These are phyloP conservation scores for Eremophila alpestris DNA, from an alignment of 2,797 vertebrate genomes.

Conservation along the genomic window DNA sequence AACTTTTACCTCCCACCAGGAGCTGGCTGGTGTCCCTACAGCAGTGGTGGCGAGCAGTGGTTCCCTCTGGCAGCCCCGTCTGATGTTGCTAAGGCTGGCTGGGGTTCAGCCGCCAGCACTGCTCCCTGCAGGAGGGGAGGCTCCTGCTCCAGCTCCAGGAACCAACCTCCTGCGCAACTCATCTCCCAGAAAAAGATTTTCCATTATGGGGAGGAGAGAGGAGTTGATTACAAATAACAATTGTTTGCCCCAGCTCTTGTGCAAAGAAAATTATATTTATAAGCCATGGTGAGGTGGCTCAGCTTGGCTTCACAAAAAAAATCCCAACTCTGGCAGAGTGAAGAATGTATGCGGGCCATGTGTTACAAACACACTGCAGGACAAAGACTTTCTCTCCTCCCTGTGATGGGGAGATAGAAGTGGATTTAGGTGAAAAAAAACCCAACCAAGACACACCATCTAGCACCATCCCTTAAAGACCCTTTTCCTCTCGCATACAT, in stretches of 20 bases:
- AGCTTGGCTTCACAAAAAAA: neutral
- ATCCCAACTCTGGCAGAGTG: neutral
- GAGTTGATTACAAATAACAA: neutral
- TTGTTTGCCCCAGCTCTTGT: neutral
- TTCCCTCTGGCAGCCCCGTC: neutral
- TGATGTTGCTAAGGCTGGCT: neutral
- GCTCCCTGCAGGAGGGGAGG: neutral
- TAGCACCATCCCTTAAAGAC: constrained; percentile 28
- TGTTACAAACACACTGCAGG: neutral
- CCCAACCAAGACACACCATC: neutral
- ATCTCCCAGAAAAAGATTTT: neutral
- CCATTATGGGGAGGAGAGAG: neutral
- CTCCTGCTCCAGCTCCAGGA: neutral
- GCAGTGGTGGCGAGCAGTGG: neutral
- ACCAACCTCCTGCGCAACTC: neutral
- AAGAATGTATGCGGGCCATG: neutral
- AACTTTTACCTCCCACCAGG: constrained; percentile 33
- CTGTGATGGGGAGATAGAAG: neutral
- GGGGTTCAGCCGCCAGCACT: neutral
- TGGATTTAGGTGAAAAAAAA: neutral
- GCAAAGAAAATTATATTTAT: neutral
- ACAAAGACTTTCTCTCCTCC: constrained; percentile 16
- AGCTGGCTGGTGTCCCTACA: constrained; percentile 25
- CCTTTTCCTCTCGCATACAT: constrained; percentile 44
- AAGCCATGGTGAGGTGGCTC: neutral